A percentile compares a stretch with the other conserved stretches of the same genome.
Conservation (phyloP, 2,113 vertebrate species). For the Dolichotis patagonum region DNA sequence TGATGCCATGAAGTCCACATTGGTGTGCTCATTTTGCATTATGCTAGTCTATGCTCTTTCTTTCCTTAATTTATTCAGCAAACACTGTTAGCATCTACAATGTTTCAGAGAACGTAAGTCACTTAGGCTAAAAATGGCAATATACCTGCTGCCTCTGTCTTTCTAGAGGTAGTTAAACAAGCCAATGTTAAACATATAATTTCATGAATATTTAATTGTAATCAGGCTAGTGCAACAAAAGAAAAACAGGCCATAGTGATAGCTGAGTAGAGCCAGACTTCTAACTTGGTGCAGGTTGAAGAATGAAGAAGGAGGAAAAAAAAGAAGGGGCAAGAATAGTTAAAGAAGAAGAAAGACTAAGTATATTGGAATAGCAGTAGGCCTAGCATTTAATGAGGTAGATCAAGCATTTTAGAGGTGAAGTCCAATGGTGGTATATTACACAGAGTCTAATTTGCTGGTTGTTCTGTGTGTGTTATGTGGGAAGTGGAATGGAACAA, state of each 20-base stretch:
- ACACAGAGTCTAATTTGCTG: background rate
- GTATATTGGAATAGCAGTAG: background rate
- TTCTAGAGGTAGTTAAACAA: background rate
- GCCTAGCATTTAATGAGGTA: background rate
- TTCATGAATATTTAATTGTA: background rate
- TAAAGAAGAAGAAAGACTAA: background rate
- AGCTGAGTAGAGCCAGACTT: background rate
- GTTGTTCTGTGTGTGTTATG: background rate
- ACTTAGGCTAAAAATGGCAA: background rate
- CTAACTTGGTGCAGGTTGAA: background rate
- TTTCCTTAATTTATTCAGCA: slow-evolving; percentile 10
- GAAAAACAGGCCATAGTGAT: background rate
- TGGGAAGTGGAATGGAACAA: background rate
- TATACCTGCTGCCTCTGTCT: background rate
- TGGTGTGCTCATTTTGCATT: background rate
- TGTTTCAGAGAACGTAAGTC: background rate
- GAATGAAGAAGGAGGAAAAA: background rate
- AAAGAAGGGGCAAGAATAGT: background rate
- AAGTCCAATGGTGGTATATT: background rate
- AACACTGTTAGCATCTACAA: background rate
- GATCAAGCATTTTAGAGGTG: background rate
- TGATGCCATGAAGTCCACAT: background rate
- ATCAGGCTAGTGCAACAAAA: background rate
- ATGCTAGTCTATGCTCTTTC: background rate
- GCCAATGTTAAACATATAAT: background rate